Evolutionary conservation across 2,113 vertebrate genomes (phyloP), one percentile per base, ranked within the genome.

Genomic region (Xenus cinereus): DNA sequence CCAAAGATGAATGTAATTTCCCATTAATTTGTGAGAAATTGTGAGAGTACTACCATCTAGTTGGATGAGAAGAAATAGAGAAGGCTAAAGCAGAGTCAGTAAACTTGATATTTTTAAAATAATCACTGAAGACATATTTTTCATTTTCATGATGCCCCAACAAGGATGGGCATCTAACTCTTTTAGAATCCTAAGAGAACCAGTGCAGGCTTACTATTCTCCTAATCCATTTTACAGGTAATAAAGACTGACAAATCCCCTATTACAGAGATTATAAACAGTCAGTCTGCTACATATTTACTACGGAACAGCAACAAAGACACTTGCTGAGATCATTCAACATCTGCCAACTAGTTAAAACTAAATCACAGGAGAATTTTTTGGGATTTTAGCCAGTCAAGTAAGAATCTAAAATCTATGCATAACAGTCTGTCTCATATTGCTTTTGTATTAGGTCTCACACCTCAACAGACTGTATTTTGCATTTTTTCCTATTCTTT

Each of bases 321-420:
- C 94, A 95, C 84, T 97, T 95, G 90, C 91, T 77, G 82, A 96
- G 60, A 86, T 95, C 74, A 95, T 96, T 96, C 95, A 96, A 85
- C 89, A 96, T 94, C 93, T 97, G 97, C 71, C 91, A 94, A 41
- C 84, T 50, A 84, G 86, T 86, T 94, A 84, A 72, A 95, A 95
- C 86, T 75, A 94, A 97, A 84, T 66, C 92, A 97, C 83, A 45
- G 73, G 90, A 96, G 91, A 93, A 12, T 93, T 90, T 71, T 66
- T 41, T 12, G 54, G 69, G 82, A 94, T 91, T 87, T 79, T 18
- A 73, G 93, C 89, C 94, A 95, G 88, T 89, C 92, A 92, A 97
- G 84, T 39, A 77, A 75, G 68, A 96, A 85, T 83, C 37, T 94
- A 92, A 97, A 96, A 95, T 93, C 80, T 89, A 20, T 88, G 68